These are phyloP conservation scores for Adelphocoris suturalis DNA, from an alignment of 2,888 invertebrate genomes.

Conservation along the genomic window DNA sequence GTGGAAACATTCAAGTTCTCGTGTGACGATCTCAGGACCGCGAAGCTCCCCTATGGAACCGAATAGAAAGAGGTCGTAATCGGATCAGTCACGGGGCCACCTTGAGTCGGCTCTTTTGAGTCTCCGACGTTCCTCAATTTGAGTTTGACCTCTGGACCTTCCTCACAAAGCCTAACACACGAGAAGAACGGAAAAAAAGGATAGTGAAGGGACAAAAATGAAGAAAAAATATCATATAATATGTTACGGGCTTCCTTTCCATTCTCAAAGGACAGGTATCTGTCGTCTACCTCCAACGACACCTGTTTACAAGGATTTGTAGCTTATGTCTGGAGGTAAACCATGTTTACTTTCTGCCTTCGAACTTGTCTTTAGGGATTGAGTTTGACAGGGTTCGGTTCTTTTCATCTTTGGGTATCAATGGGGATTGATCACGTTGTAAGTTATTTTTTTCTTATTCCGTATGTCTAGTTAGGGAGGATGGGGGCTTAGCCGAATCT, in stretches of 20 bases:
- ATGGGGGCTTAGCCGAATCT: too few species aligned
- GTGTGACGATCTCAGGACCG: neutral
- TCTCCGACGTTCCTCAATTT: constrained; percentile 14
- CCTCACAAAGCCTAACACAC: neutral
- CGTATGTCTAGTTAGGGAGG: too few species aligned
- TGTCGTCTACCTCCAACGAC: neutral
- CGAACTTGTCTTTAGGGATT: neutral
- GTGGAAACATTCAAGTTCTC: neutral
- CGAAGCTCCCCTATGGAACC: neutral
- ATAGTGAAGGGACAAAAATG: neutral
- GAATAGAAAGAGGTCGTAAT: constrained; percentile 38
- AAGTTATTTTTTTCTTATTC: neutral
- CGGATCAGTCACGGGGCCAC: constrained; percentile 51
- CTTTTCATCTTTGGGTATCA: neutral
- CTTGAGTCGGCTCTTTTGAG: constrained; percentile 44
- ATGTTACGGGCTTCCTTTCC: constrained; percentile 28
- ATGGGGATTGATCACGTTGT: neutral
- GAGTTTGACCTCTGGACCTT: constrained; percentile 39
- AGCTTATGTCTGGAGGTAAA: constrained; percentile 25
- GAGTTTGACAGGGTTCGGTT: constrained; percentile 5
- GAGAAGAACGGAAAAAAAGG: neutral
- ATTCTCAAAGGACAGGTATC: constrained; percentile 17
- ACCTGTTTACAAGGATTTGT: constrained; percentile 21
- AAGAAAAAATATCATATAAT: constrained; percentile 23
- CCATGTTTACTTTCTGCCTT: constrained; percentile 22